These are phyloP conservation scores for Ataeniobius toweri DNA, from an alignment of 2,797 vertebrate genomes.

Conservation along the genomic window DNA sequence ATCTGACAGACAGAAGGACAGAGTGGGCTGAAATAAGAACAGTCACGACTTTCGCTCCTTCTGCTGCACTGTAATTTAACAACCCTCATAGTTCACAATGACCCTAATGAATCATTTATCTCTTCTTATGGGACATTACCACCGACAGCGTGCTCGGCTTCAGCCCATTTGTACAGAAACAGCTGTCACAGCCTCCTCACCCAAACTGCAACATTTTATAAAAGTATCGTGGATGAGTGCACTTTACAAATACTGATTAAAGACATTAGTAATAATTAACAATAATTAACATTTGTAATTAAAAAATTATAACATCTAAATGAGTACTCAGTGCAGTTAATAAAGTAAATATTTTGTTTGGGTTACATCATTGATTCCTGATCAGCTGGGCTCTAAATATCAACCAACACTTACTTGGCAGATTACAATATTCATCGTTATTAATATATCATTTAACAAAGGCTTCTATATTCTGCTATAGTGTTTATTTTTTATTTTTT, in stretches of 20 bases:
- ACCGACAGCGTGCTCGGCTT: slow-evolving; percentile 41
- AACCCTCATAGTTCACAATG: slow-evolving; percentile 53
- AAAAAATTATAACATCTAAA: not conserved
- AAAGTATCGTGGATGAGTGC: slow-evolving; percentile 1
- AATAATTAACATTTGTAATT: not conserved
- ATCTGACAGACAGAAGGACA: slow-evolving; percentile 16
- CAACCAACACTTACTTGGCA: not conserved
- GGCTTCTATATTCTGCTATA: not conserved
- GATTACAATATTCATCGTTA: not conserved
- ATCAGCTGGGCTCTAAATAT: slow-evolving; percentile 4
- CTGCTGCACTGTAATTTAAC: slow-evolving; percentile 50
- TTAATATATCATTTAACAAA: not conserved
- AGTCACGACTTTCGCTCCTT: slow-evolving; percentile 63
- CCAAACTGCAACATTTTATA: slow-evolving; percentile 14
- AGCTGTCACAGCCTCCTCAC: slow-evolving; percentile 24
- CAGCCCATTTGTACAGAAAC: slow-evolving; percentile 27
- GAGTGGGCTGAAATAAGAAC: slow-evolving; percentile 9
- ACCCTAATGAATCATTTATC: slow-evolving; percentile 66
- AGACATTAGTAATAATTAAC: not conserved
- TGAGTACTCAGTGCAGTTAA: not conserved
- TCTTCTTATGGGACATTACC: slow-evolving; percentile 53
- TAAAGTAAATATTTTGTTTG: not conserved
- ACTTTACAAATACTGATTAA: slow-evolving; percentile 10
- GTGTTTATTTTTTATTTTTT: not conserved
- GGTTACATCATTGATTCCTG: not conserved